Evolutionary conservation across 1,140 invertebrate species (phyloP).

Genomic region (Drosophila tsacasi): DNA sequence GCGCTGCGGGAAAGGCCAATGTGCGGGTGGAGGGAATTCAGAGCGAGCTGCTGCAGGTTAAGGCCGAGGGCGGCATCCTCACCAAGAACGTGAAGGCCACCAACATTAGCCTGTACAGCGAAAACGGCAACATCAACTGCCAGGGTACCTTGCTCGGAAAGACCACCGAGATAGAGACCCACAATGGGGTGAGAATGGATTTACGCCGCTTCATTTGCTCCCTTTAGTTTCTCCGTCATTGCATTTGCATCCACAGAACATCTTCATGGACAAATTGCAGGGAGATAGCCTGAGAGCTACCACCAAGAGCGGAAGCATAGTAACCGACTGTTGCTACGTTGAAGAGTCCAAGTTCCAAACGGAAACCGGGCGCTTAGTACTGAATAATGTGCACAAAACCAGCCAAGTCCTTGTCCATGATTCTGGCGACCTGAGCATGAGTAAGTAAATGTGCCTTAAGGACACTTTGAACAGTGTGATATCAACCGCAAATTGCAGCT

Average conservation of each 20-base stretch:
- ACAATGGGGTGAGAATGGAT: slow-evolving; percentile 56
- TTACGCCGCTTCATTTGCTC: too few species aligned
- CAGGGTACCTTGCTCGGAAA: slow-evolving; percentile 67
- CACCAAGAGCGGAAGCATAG: slow-evolving; percentile 68
- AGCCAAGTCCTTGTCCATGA: slow-evolving; percentile 69
- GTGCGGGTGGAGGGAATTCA: slow-evolving; percentile 62
- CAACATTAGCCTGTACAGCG: slow-evolving; percentile 53
- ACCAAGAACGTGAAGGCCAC: slow-evolving; percentile 70
- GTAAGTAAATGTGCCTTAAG: slow-evolving; percentile 33
- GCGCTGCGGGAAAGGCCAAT: slow-evolving; percentile 38
- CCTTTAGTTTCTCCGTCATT: neutral
- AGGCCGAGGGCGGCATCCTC: slow-evolving; percentile 51
- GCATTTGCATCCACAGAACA: slow-evolving; percentile 39
- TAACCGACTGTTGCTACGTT: slow-evolving; percentile 76
- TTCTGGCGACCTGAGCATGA: slow-evolving; percentile 72
- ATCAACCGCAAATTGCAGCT: slow-evolving; percentile 32
- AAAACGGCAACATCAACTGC: slow-evolving; percentile 68
- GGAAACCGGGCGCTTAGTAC: slow-evolving; percentile 55
- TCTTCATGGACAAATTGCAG: slow-evolving; percentile 73
- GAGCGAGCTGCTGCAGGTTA: slow-evolving; percentile 60
- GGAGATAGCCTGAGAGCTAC: slow-evolving; percentile 66
- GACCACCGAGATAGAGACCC: slow-evolving; percentile 58
- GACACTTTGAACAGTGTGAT: neutral
- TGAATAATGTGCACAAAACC: slow-evolving; percentile 79
- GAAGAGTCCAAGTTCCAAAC: slow-evolving; percentile 79